Evolutionary conservation across 2,113 vertebrate genomes (phyloP).

Genomic region (Thunnus maccoyii): DNA sequence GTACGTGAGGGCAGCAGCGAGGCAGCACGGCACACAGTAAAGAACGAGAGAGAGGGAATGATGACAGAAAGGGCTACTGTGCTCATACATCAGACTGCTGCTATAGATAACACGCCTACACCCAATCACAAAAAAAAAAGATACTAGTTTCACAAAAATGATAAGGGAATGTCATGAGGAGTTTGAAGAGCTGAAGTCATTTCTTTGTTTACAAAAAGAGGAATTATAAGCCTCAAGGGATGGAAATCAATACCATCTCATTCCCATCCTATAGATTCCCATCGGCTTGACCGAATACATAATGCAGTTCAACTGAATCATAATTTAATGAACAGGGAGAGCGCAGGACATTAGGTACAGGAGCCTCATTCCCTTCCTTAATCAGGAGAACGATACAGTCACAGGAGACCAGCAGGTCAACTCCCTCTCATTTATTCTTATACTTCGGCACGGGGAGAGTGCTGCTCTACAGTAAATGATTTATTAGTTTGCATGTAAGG

Average conservation of each 20-base stretch:
- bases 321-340: conserved; percentile 58
- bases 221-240: conserved; percentile 16
- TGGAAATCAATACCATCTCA: conserved; percentile 62
- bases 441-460: neutral
- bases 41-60: conserved; percentile 56
- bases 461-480: conserved; percentile 1
- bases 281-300: conserved; percentile 32
- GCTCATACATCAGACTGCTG: conserved; percentile 35
- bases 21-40: conserved; percentile 9
- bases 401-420: conserved; percentile 48
- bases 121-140: conserved; percentile 17
- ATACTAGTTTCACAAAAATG: neutral
- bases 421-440: conserved; percentile 35
- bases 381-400: conserved; percentile 31
- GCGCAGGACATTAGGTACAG: conserved; percentile 27
- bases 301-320: conserved; percentile 45
- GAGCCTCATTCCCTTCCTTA: conserved; percentile 29
- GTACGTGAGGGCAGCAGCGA: conserved; percentile 31
- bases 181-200: neutral
- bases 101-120: conserved; percentile 23
- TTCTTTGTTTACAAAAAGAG: conserved; percentile 45
- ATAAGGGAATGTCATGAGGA: neutral
- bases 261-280: conserved; percentile 44
- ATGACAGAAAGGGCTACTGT: conserved; percentile 57
- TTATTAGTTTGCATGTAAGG: conserved; percentile 34